Conservation (phyloP, 2,888 invertebrate species). For the Muschampia plurimacula region DNA sequence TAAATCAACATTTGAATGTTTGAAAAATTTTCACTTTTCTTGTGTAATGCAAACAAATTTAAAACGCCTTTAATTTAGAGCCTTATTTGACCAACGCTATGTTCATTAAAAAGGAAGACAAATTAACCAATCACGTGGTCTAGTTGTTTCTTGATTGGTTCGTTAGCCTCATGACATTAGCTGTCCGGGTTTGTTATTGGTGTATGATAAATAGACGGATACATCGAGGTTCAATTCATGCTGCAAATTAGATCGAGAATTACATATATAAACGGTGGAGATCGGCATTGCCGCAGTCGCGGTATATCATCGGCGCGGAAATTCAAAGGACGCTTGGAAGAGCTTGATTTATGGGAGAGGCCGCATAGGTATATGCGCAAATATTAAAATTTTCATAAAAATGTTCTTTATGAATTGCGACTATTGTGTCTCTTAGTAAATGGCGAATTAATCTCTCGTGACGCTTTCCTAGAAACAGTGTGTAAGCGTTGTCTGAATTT, state of each 20-base stretch:
- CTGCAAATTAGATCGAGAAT: background rate
- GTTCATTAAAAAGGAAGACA: too few relatives aligned
- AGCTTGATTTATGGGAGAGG: conserved; percentile 79
- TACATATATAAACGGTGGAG: conserved; percentile 45
- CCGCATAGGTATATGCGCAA: conserved; percentile 65
- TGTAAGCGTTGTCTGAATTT: conserved; percentile 12
- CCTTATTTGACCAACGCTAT: too few relatives aligned
- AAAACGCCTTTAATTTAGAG: too few relatives aligned
- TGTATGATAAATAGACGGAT: conserved; percentile 54
- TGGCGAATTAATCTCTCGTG: conserved; percentile 53
- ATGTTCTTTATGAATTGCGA: conserved; percentile 74
- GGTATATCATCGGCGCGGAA: conserved; percentile 77
- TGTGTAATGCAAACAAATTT: too few relatives aligned
- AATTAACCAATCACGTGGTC: background rate
- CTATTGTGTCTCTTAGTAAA: conserved; percentile 51
- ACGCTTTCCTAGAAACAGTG: conserved; percentile 1
- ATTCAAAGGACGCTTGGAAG: conserved; percentile 79
- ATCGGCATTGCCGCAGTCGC: conserved; percentile 75
- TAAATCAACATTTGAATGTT: too few relatives aligned
- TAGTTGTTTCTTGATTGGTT: conserved; percentile 7
- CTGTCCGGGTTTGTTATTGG: conserved; percentile 55
- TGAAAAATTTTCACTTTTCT: too few relatives aligned
- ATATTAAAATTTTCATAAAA: conserved; percentile 81
- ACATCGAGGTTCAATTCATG: background rate
- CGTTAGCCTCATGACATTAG: background rate